Base-by-base conservation (phyloP, 2,888 invertebrate species). In the Leucania comma region DNA sequence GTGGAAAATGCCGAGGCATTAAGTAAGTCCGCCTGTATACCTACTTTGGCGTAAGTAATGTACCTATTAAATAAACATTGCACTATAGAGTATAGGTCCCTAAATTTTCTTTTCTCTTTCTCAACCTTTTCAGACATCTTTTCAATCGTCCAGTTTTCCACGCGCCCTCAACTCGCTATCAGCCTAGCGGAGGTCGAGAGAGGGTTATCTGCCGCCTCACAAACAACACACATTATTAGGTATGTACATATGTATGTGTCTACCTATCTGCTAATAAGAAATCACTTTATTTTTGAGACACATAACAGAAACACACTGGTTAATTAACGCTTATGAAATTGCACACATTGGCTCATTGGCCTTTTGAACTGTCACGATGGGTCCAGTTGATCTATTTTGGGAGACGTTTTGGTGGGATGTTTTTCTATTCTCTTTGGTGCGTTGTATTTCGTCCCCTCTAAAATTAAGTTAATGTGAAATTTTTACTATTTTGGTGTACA, bases 181-280 rank as follows among this genome's bases (percentile, higher is more conserved):
- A 75, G 81, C 75, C 78, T 66, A 89, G 88, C 87, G 87, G 81
- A 80, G 83, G 80, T 74, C 86, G 76, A 80, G 69, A 61, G 58
- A 59, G 83, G 90, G 91, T 90, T 92, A 92, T 92, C 93, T 42
- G 5, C 20, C 67, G 65, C 59, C 77, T 78, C 78, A 88, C 81
- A 90, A 90, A 90, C 90, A 90, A 85, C 86, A 87, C 75, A 69
- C 68, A 74, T 67, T 71, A 76, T 75, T 75, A n/a, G n/a, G n/a
- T n/a, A n/a, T n/a, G n/a, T n/a, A n/a, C n/a, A 3, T 42, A 42
- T 63, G 26, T 76, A 46, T 71, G 22, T 70, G 32, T 76, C 63
- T 75, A 80, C 75, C 74, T 75, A 80, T 76, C 74, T 75, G 79
- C 73, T 79, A 82, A 80, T 74, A 76, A 78, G 70, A 73, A 77